Base-by-base conservation (phyloP, 2,888 invertebrate genomes). In the Drosophila algonquin region DNA sequence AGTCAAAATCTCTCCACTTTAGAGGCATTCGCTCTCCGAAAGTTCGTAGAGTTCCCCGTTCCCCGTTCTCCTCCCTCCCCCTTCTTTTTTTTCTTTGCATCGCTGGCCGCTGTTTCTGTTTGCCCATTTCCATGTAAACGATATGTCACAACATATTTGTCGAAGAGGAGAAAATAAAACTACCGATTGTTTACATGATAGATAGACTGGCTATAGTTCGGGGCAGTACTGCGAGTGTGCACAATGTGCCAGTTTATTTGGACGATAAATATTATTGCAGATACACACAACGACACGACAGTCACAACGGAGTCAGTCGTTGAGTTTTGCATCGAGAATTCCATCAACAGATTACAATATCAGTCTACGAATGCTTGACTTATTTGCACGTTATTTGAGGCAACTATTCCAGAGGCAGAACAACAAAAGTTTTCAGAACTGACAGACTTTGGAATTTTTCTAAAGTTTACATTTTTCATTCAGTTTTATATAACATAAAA, bases 31-130 rank as follows among this genome's bases (percentile, higher is more conserved):
- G 14, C 40, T 40, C 14, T 14, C 6, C 14, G 14, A 40, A 14
- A 35, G 12, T 14, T 35, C 12, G 32, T 3, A 32, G 30, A 32
- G 10, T 32, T 35, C 12, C 35, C 21, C 21, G n/a, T n/a, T 21
- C 21, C 21, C 21, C 21, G 21, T 21, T 21, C 0, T 21, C 0
- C 21, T 21, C 21, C 21, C 21, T 3, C 27, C 8, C 7, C 5
- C 5, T 40, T 40, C 40, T 7, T 40, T 14, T 40, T n/a, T 2
- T 40, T 40, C 14, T n/a, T 14, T 40, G 40, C n/a, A 2, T n/a
- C 7, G 2, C 60, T 75, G 64, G 79, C 60, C 72, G 64, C 77
- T 77, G 64, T 58, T 55, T 48, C 57, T 59, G 51, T 46, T 58
- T 71, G 35, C 63, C 77, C 69, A 40, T n/a, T 40, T 40, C 40